Base-by-base conservation (phyloP, 2,113 vertebrate species). In the Megalops atlanticus region DNA sequence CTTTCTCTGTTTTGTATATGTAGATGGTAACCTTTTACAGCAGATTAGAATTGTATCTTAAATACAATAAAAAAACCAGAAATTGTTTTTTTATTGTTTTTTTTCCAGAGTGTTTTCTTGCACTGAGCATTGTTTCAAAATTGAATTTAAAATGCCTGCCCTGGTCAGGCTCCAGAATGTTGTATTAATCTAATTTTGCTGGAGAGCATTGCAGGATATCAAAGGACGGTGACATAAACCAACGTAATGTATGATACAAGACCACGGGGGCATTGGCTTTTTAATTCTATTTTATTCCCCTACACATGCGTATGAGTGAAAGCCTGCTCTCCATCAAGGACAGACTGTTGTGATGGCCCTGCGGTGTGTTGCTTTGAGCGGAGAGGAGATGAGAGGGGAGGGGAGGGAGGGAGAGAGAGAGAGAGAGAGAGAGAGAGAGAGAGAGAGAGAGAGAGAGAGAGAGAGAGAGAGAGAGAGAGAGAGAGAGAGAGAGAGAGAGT, bases 381-480 rank as follows among this genome's bases (percentile, higher is more conserved):
- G 45, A 75, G 76, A 76, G 72, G 75, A 64, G 40, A 27, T 39
- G 47, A 40, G 74, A 47, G n/a, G 78, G 69, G 81, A 52, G 80
- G 70, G 68, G 77, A 73, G 72, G 33, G 47, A 21, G 49, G 33
- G 64, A 73, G 72, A 27, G n/a, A n/a, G n/a, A n/a, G n/a, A n/a
- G n/a, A n/a, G n/a, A n/a, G n/a, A n/a, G n/a, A n/a, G n/a, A n/a
- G n/a, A n/a, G n/a, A n/a, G n/a, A n/a, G n/a, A n/a, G n/a, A n/a
- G n/a, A n/a, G n/a, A n/a, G n/a, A 27, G 47, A 21, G 49, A 35
- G 64, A 73, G 72, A 27, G n/a, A n/a, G n/a, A n/a, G n/a, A n/a
- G n/a, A n/a, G n/a, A n/a, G n/a, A n/a, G n/a, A n/a, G n/a, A n/a
- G n/a, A n/a, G n/a, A n/a, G n/a, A n/a, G n/a, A n/a, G n/a, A n/a